Base-by-base conservation (phyloP, 2,888 invertebrate species). In the Heteromyza rotundicornis region DNA sequence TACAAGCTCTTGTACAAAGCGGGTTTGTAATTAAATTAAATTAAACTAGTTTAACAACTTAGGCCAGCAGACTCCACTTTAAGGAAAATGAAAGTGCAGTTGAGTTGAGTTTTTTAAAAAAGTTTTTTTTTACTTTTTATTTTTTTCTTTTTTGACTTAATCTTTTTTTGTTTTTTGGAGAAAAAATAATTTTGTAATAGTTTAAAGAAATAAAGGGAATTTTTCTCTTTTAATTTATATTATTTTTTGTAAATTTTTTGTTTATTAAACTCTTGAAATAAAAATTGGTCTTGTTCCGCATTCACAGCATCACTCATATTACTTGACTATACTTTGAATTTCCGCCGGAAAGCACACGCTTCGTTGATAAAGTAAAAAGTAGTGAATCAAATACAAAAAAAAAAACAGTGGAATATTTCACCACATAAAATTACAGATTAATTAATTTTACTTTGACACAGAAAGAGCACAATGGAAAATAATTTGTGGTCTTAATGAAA, bases 1-100 rank as follows among this genome's bases (percentile, higher is more conserved):
- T n/a, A n/a, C n/a, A n/a, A n/a, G n/a, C n/a, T n/a, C n/a, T n/a
- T n/a, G n/a, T 40, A 40, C 5, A n/a, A 40, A 40, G 16, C 40
- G 40, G 40, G 5, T n/a, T n/a, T n/a, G n/a, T n/a, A n/a, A n/a
- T n/a, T n/a, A n/a, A 47, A 47, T 47, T 47, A 47, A 47, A 47
- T 19, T 47, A 20, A 20, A 47, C 47, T 47, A 47, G 47, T 47
- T 20, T 17, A 47, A 20, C 47, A 47, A 47, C 7, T 47, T 5
- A 17, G 14, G 20, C 40, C 20, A 47, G 14, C 47, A 8, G 10
- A 7, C 47, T 47, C 47, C 20, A 19, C 20, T 17, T 19, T 12
- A 47, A 5, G 3, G 47, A 47, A 47, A 47, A 47, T 20, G 47
- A 47, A 47, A 47, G 47, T 47, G 20, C 40, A 40, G 2, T 40